phyloP scores from a whole-genome alignment of 2,888 invertebrate species.

The Drosophila setosimentum region DNA sequence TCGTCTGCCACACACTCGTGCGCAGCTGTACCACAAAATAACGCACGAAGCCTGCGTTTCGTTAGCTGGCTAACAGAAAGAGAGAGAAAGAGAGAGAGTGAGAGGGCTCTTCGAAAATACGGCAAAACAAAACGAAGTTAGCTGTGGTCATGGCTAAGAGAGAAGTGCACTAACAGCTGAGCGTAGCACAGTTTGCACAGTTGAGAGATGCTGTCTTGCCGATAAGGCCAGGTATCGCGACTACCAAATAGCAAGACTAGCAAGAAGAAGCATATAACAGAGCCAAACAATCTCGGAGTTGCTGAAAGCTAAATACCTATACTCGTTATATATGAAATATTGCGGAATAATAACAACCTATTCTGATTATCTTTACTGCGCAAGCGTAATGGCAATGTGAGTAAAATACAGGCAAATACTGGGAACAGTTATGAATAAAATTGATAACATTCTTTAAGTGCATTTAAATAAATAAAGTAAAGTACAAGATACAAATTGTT shows the following conservation, averaged over 20 bases:
- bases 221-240: constrained; percentile 26
- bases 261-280: neutral
- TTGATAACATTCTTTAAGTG: neutral
- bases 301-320: neutral
- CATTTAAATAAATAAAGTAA: neutral
- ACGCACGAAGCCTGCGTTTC: constrained; percentile 33
- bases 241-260: constrained; percentile 2
- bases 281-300: neutral
- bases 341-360: neutral
- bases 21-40: constrained; percentile 29
- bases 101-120: constrained; percentile 6
- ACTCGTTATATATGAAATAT: neutral
- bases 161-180: constrained; percentile 34
- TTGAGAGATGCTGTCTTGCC: neutral
- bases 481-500: neutral
- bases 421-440: constrained; percentile 23
- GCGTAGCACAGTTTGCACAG: constrained; percentile 50
- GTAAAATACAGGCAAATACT: constrained; percentile 43
- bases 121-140: constrained; percentile 38
- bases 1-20: constrained; percentile 28
- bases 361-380: constrained; percentile 41
- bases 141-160: constrained; percentile 55
- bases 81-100: neutral
- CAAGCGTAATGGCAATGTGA: constrained; percentile 44
- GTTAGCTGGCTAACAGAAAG: constrained; percentile 21